Evolutionary conservation across 2,113 vertebrate genomes (phyloP).

Genomic region (Thryonomys swinderianus): DNA sequence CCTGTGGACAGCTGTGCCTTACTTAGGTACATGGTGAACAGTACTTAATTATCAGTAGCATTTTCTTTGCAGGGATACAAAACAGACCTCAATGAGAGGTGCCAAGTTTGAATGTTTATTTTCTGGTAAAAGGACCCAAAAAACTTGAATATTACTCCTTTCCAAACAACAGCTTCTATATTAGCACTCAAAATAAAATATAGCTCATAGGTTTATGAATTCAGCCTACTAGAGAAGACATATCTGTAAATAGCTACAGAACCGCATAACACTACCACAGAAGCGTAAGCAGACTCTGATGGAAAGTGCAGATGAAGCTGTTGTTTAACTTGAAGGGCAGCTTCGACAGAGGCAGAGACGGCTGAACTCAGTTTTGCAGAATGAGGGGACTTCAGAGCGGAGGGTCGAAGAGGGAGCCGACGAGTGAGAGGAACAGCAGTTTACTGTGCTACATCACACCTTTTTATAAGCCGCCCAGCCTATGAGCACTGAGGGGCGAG

Average conservation of each 20-base stretch:
- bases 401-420: not conserved
- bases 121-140: slow-evolving; percentile 17
- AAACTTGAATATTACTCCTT: not conserved
- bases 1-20: not conserved
- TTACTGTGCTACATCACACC: not conserved
- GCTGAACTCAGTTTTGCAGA: not conserved
- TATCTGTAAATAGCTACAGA: slow-evolving; percentile 23
- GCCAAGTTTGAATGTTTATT: not conserved
- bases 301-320: not conserved
- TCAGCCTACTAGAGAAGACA: slow-evolving; percentile 18
- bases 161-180: slow-evolving; percentile 35
- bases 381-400: not conserved
- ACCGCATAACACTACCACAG: not conserved
- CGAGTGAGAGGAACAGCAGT: not conserved
- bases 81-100: slow-evolving; percentile 25
- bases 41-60: not conserved
- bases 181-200: not conserved
- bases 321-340: not conserved
- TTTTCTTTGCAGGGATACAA: not conserved
- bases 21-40: slow-evolving; percentile 22
- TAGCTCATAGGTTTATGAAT: not conserved
- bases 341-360: not conserved
- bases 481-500: not conserved
- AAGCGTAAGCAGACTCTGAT: not conserved
- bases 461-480: not conserved